Evolutionary conservation across 1,140 invertebrate species (phyloP).

Genomic region (Oncopeltus fasciatus): DNA sequence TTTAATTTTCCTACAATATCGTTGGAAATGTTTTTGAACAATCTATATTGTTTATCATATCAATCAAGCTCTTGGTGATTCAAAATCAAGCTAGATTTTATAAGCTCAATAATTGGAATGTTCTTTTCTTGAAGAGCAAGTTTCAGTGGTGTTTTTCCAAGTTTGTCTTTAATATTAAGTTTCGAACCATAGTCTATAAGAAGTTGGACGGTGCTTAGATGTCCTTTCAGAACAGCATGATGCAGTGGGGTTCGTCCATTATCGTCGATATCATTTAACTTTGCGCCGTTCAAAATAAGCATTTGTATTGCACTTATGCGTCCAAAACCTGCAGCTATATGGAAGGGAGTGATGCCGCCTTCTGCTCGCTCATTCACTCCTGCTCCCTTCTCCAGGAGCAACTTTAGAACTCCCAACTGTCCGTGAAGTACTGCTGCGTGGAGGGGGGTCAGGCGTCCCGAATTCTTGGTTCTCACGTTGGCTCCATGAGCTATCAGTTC

Average conservation of each 20-base stretch:
- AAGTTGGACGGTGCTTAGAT: background rate
- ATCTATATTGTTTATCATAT: no score
- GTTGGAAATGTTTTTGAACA: no score
- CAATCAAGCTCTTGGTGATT: no score
- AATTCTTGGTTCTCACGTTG: conserved; percentile 72
- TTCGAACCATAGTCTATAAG: background rate
- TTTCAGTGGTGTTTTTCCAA: background rate
- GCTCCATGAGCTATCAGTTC: conserved; percentile 26
- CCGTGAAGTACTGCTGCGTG: conserved; percentile 81
- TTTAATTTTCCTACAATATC: no score
- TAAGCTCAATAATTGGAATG: no score
- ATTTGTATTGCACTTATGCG: background rate
- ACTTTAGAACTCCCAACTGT: conserved; percentile 67
- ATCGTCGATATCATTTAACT: background rate
- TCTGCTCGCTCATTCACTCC: conserved; percentile 77
- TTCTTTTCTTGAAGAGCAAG: no score
- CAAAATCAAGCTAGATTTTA: no score
- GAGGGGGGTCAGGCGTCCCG: conserved; percentile 83
- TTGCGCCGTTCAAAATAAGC: background rate
- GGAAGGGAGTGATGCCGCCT: conserved; percentile 52
- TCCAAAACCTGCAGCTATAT: background rate
- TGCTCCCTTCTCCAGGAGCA: conserved; percentile 71
- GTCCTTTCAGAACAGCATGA: background rate
- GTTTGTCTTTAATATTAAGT: background rate
- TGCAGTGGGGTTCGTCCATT: background rate